Conservation (phyloP, 2,797 vertebrate species). For the Rhinoraja longicauda region DNA sequence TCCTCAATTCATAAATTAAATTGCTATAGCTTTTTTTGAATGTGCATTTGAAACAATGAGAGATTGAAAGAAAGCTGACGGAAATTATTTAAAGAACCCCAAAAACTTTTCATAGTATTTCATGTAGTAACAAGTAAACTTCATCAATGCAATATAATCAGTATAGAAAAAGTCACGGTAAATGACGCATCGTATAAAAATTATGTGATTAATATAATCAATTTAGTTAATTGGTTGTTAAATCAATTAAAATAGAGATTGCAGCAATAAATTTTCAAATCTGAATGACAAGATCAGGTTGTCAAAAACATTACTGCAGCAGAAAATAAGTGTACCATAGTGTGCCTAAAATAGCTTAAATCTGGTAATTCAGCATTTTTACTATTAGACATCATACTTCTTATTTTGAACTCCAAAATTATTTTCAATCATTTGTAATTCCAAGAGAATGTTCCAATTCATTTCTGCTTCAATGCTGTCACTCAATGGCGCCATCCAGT, state of each 20-base stretch:
- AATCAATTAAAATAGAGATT: background rate
- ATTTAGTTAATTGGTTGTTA: background rate
- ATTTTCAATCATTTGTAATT: background rate
- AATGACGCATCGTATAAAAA: background rate
- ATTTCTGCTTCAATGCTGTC: background rate
- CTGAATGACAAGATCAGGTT: background rate
- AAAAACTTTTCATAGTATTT: background rate
- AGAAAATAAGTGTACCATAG: background rate
- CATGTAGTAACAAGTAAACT: background rate
- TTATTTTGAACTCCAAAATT: background rate
- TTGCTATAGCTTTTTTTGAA: background rate
- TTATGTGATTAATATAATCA: background rate
- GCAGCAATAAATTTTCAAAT: background rate
- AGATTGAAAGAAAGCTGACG: background rate
- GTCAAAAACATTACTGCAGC: background rate
- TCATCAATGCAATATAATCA: background rate
- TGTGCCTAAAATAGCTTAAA: background rate
- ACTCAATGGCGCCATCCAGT: constrained; percentile 15
- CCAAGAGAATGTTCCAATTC: background rate
- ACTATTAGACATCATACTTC: background rate
- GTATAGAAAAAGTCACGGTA: background rate
- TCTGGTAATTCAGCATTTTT: background rate
- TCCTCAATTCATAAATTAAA: background rate
- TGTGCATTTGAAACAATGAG: background rate
- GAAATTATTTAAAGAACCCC: background rate